A percentile compares a stretch with the other conserved stretches of the same genome.
Conservation (phyloP, 2,888 invertebrate species). For the Eilema griseolum region DNA sequence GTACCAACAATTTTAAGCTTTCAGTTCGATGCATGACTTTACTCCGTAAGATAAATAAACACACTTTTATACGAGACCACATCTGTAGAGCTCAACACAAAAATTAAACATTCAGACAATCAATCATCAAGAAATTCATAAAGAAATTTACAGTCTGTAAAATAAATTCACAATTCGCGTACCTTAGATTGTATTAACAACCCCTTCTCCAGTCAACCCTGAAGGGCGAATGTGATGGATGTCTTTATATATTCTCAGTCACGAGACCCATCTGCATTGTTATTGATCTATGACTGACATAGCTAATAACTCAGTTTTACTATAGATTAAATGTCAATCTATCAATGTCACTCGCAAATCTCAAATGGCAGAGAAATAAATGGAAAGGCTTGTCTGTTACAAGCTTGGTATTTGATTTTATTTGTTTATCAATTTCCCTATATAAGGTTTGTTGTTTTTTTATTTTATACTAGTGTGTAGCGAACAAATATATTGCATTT, state of each 20-base stretch:
- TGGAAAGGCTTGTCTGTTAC: slow-evolving; percentile 24
- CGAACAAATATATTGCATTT: background rate
- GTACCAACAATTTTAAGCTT: too few species aligned
- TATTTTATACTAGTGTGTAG: background rate
- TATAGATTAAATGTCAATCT: slow-evolving; percentile 47
- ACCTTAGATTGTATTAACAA: slow-evolving; percentile 7
- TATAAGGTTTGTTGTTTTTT: background rate
- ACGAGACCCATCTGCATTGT: slow-evolving; percentile 16
- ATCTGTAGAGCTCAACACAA: background rate
- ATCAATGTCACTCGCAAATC: slow-evolving; percentile 41
- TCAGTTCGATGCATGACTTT: too few species aligned
- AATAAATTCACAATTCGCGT: slow-evolving; percentile 2
- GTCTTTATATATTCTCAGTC: slow-evolving; percentile 18
- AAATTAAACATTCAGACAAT: background rate
- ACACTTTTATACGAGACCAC: too few species aligned
- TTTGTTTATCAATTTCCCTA: background rate
- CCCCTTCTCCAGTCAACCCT: slow-evolving; percentile 10
- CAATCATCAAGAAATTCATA: background rate
- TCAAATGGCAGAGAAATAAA: slow-evolving; percentile 40
- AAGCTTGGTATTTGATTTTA: slow-evolving; percentile 3
- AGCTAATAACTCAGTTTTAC: slow-evolving; percentile 34
- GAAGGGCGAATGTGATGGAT: slow-evolving; percentile 11
- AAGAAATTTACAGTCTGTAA: background rate
- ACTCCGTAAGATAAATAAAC: too few species aligned
- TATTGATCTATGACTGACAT: slow-evolving; percentile 36